These are phyloP conservation scores for Amblyjoppa fuscipennis DNA, from an alignment of 2,888 invertebrate genomes.

Conservation along the genomic window DNA sequence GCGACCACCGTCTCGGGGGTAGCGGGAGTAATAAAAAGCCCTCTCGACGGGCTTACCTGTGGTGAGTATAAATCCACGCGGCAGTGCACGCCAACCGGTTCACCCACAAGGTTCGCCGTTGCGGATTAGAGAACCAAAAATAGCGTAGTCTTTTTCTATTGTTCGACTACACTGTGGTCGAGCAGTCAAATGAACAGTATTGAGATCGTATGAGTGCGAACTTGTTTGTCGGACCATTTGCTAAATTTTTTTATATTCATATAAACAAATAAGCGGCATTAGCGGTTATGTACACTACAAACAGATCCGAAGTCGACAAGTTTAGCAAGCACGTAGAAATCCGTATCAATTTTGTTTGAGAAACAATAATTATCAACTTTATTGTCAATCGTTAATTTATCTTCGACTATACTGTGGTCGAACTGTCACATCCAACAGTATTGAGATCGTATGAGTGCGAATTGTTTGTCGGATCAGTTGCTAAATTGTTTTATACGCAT, in stretches of 20 bases:
- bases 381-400: too few species aligned
- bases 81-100: neutral
- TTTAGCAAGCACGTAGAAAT: neutral
- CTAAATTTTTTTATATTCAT: neutral
- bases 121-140: slow-evolving; percentile 36
- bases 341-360: neutral
- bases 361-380: too few species aligned
- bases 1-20: neutral
- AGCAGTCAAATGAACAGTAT: neutral
- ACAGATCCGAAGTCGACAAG: neutral
- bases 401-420: too few species aligned
- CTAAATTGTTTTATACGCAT: too few species aligned
- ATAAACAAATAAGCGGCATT: neutral
- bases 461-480: too few species aligned
- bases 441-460: too few species aligned
- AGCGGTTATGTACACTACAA: neutral
- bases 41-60: slow-evolving; percentile 23
- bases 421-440: too few species aligned
- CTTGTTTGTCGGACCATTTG: neutral
- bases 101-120: slow-evolving; percentile 11
- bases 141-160: neutral
- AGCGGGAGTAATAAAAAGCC: slow-evolving; percentile 54
- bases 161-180: neutral
- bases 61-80: slow-evolving; percentile 38
- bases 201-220: neutral